Evolutionary conservation across 2,113 vertebrate genomes (phyloP).

Genomic region (Erythrocebus patas): DNA sequence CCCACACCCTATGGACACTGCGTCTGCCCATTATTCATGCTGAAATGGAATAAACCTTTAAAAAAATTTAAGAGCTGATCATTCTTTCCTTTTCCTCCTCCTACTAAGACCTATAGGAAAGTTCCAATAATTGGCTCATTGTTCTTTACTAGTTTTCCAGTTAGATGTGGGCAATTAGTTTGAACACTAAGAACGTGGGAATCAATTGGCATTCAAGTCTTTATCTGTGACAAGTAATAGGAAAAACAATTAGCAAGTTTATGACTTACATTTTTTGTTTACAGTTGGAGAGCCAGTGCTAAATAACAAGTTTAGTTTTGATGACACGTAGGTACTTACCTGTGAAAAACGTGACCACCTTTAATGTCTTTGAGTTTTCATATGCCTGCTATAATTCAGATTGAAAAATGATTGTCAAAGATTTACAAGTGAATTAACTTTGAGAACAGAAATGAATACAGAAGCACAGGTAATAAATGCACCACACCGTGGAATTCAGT

Average conservation of each 20-base stretch:
- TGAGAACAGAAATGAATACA: background rate
- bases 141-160: constrained; percentile 62
- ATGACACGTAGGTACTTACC: constrained; percentile 28
- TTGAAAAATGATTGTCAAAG: background rate
- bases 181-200: constrained; percentile 45
- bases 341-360: constrained; percentile 3
- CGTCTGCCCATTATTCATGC: background rate
- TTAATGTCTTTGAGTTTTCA: background rate
- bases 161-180: constrained; percentile 68
- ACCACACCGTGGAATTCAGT: background rate
- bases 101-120: constrained; percentile 14
- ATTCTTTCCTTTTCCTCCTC: background rate
- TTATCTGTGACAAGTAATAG: constrained; percentile 55
- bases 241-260: constrained; percentile 71
- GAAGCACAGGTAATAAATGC: background rate
- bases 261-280: constrained; percentile 68
- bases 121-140: constrained; percentile 55
- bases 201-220: constrained; percentile 66
- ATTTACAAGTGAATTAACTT: constrained; percentile 14
- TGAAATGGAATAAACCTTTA: constrained; percentile 6
- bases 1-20: background rate
- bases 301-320: constrained; percentile 51
- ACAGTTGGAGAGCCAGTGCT: constrained; percentile 27
- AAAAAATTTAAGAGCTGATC: background rate
- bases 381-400: background rate